A percentile compares a stretch with the other conserved stretches of the same genome.
Evolutionary conservation across 2,113 vertebrate species (phyloP).

Genomic region (Gobiocypris rarus): DNA sequence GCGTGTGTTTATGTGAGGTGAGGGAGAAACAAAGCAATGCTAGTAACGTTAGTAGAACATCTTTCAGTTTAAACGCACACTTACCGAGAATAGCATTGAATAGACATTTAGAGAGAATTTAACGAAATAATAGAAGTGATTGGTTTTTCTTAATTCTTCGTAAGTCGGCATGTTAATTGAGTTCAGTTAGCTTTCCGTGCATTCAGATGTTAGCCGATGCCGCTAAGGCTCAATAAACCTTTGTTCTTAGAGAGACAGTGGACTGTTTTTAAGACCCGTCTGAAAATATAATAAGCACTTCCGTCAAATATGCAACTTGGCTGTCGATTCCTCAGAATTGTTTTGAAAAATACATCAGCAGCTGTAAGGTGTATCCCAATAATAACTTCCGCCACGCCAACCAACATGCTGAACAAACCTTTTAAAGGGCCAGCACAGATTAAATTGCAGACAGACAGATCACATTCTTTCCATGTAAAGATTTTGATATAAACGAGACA

Average conservation of each 20-base stretch:
- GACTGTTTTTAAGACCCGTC: background rate
- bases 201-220: slow-evolving; percentile 21
- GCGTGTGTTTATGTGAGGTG: background rate
- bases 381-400: slow-evolving; percentile 41
- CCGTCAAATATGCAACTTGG: background rate
- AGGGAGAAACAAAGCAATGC: background rate
- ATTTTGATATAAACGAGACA: background rate
- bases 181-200: background rate
- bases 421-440: slow-evolving; percentile 53
- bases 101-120: slow-evolving; percentile 86
- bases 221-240: slow-evolving; percentile 9
- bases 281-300: background rate
- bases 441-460: background rate
- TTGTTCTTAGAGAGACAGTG: background rate
- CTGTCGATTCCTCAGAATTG: background rate
- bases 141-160: slow-evolving; percentile 74
- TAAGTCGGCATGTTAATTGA: slow-evolving; percentile 71
- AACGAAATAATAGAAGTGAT: slow-evolving; percentile 82
- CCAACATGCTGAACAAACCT: background rate
- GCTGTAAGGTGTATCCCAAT: background rate
- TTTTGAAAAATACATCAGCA: background rate
- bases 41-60: background rate
- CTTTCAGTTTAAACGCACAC: slow-evolving; percentile 56
- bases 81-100: slow-evolving; percentile 87
- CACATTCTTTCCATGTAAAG: background rate